Evolutionary conservation across 2,113 vertebrate genomes (phyloP).

Genomic region (Odocoileus virginianus): DNA sequence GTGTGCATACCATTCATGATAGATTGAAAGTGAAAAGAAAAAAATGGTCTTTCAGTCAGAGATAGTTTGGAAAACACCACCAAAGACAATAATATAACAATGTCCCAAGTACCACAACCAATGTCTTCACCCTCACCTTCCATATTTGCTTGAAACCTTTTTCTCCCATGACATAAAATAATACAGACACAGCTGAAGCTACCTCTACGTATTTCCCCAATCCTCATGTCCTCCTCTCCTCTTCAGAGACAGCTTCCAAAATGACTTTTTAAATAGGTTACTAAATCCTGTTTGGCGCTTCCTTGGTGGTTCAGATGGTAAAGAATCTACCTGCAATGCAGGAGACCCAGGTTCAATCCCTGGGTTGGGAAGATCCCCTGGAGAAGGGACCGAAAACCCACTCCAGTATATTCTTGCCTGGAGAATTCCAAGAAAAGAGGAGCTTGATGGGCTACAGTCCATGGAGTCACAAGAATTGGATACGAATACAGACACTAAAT

Average conservation of each 20-base stretch:
- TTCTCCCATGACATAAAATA: neutral
- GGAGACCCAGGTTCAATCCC: neutral
- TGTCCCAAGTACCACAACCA: neutral
- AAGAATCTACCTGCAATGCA: neutral
- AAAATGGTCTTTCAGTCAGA: neutral
- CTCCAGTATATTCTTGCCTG: neutral
- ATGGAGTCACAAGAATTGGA: neutral
- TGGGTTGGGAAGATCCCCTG: neutral
- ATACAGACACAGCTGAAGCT: neutral
- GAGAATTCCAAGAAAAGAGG: neutral
- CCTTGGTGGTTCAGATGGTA: neutral
- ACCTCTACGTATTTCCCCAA: neutral
- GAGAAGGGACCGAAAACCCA: neutral
- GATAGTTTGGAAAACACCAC: neutral
- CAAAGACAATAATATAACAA: neutral
- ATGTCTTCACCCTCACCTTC: neutral
- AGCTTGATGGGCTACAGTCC: neutral
- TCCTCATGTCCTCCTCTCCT: neutral
- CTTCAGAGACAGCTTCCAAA: neutral
- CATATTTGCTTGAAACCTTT: neutral
- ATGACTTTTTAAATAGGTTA: neutral
- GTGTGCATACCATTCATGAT: fast-evolving
- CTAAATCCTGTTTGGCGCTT: neutral
- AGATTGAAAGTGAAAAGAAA: neutral
- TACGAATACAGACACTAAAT: neutral